These are phyloP conservation scores for Gorsachius goisagi DNA, from an alignment of 2,113 vertebrate genomes.

Conservation along the genomic window DNA sequence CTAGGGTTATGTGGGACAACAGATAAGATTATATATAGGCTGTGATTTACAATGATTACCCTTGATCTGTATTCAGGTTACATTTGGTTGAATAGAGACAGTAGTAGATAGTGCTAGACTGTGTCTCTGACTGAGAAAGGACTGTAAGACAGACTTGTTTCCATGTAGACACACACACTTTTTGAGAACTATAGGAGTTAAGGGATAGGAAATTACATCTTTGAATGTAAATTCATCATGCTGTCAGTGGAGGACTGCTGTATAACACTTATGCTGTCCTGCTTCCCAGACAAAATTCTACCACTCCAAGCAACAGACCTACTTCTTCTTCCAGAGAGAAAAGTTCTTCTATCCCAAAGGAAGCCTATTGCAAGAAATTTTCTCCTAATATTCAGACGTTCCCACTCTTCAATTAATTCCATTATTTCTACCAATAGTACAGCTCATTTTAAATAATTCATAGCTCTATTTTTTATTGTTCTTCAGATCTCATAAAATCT, in stretches of 20 bases:
- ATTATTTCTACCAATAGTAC: neutral
- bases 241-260: neutral
- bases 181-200: neutral
- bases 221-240: neutral
- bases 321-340: neutral
- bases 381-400: neutral
- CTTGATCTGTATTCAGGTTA: neutral
- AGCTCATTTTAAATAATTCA: neutral
- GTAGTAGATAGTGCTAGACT: neutral
- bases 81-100: neutral
- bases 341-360: neutral
- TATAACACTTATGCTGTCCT: neutral
- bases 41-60: neutral
- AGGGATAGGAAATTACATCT: neutral
- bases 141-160: neutral
- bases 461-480: neutral
- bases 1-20: neutral
- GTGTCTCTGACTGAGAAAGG: neutral
- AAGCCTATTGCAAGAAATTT: neutral
- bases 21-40: neutral
- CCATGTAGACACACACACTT: neutral
- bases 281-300: neutral
- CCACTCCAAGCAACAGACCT: neutral
- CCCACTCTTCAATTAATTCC: neutral
- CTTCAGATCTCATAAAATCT: neutral